These are phyloP conservation scores for Gryon sp. DNA, from an alignment of 1,140 invertebrate genomes.

Conservation along the genomic window DNA sequence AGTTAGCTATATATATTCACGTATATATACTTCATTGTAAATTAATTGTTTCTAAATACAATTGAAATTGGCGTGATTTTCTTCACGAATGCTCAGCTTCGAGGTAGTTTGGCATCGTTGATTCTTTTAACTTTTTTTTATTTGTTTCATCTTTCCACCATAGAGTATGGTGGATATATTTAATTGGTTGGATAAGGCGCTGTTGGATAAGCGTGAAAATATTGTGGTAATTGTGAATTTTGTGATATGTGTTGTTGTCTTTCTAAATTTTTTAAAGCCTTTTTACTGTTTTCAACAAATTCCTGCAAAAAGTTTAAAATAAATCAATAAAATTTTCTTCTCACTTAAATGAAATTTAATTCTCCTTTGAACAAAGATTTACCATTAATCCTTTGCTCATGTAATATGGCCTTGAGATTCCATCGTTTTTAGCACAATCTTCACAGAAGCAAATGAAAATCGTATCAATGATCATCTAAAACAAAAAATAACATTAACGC, in stretches of 20 bases:
- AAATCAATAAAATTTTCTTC: slow-evolving; percentile 1
- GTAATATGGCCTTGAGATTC: slow-evolving; percentile 85
- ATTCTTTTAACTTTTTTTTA: background rate
- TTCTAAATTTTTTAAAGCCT: slow-evolving; percentile 76
- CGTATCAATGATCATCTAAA: slow-evolving; percentile 90
- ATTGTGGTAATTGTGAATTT: background rate
- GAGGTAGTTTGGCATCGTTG: slow-evolving; percentile 34
- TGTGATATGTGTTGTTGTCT: slow-evolving; percentile 11
- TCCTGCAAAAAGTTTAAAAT: slow-evolving; percentile 73
- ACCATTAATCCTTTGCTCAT: slow-evolving; percentile 88
- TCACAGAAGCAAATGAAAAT: slow-evolving; percentile 92
- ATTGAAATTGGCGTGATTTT: slow-evolving; percentile 3
- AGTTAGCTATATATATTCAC: slow-evolving; percentile 18
- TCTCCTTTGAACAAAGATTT: slow-evolving; percentile 48
- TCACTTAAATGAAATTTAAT: slow-evolving; percentile 21
- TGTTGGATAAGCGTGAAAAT: background rate
- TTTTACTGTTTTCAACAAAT: slow-evolving; percentile 84
- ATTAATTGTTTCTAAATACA: slow-evolving; percentile 13
- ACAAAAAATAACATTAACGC: slow-evolving; percentile 38
- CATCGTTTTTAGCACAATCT: slow-evolving; percentile 88
- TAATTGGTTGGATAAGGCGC: background rate
- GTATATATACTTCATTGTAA: slow-evolving; percentile 5
- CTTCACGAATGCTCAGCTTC: slow-evolving; percentile 5
- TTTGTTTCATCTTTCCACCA: slow-evolving; percentile 1
- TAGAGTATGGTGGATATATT: slow-evolving; percentile 6